Conservation (phyloP, 2,797 vertebrate species). For the Cyclopterus lumpus region DNA sequence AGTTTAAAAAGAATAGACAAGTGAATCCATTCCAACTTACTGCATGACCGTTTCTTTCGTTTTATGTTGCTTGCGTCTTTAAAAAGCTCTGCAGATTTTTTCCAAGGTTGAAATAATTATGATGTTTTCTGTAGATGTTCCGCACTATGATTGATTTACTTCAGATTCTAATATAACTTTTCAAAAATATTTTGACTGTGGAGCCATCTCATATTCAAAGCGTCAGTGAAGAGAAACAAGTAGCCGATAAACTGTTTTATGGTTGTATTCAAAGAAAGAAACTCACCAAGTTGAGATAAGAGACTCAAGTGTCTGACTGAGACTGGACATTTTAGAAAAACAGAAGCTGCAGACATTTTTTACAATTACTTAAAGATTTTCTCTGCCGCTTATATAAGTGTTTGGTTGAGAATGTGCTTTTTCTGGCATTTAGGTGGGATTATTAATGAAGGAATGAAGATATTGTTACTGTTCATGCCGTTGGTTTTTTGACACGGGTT, state of each 20-base stretch:
- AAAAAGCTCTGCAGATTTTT: background rate
- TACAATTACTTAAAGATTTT: too few relatives aligned
- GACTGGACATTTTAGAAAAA: background rate
- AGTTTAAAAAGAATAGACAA: background rate
- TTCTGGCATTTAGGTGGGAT: background rate
- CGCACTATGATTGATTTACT: background rate
- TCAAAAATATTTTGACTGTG: background rate
- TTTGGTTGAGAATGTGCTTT: background rate
- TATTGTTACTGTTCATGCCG: background rate
- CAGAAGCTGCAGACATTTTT: background rate
- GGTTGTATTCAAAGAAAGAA: background rate
- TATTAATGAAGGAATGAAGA: constrained; percentile 36
- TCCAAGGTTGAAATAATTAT: background rate
- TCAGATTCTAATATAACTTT: background rate
- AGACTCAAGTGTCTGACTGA: background rate
- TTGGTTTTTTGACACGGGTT: background rate
- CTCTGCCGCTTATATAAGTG: background rate
- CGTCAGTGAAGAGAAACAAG: background rate
- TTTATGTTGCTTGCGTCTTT: background rate
- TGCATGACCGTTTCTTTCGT: constrained; percentile 3
- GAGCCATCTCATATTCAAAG: background rate
- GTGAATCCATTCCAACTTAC: constrained; percentile 48
- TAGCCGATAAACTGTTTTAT: background rate
- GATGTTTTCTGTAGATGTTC: constrained; percentile 6
- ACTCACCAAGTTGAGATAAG: background rate